Base-by-base conservation (phyloP, 1,140 invertebrate genomes). In the Trichonephila clavata region DNA sequence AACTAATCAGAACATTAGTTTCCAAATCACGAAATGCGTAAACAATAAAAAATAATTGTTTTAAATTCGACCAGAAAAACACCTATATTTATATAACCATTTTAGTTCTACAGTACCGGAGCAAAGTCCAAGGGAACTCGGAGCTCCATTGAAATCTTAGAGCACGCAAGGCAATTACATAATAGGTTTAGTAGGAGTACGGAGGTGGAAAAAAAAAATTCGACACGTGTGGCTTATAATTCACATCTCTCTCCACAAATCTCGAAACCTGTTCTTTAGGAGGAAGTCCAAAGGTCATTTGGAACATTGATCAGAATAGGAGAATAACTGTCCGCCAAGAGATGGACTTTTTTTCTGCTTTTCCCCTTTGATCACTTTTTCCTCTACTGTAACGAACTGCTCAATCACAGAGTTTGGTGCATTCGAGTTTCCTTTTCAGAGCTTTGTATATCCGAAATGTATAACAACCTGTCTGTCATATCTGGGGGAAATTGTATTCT, bases 261-360 rank as follows among this genome's bases (percentile, higher is more conserved):
- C 32, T 39, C 7, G 24, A 77, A 77, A 77, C 71, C 71, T 77
- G 71, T 77, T 77, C 27, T 39, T 77, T 7, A 77, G 27, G 32
- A 77, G 71, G 71, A 77, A 77, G 71, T 77, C 71, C 32, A 39
- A 77, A 77, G 68, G 68, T 68, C 65, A 68, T 68, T 24, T 24
- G 65, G n/a, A 27, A 24, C 65, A n/a, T 27, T 24, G n/a, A 27
- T 68, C 65, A 68, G 65, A 13, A 27, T 24, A 10, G n/a, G 24
- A 24, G n/a, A 65, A 68, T 27, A 7, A 68, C 8, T 68, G 65
- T 68, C 65, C 65, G 24, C 63, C 13, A 27, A 24, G 21, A 24
- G 65, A 24, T 8, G 65, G 65, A 14, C 10, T 10, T 10, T 3
- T n/a, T 18, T 27, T 68, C 24, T 68, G 2, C n/a, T 68, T 13